Evolutionary conservation across 2,888 invertebrate genomes (phyloP), one percentile per base, ranked within the genome.

Genomic region (Microctonus aethiopoides): DNA sequence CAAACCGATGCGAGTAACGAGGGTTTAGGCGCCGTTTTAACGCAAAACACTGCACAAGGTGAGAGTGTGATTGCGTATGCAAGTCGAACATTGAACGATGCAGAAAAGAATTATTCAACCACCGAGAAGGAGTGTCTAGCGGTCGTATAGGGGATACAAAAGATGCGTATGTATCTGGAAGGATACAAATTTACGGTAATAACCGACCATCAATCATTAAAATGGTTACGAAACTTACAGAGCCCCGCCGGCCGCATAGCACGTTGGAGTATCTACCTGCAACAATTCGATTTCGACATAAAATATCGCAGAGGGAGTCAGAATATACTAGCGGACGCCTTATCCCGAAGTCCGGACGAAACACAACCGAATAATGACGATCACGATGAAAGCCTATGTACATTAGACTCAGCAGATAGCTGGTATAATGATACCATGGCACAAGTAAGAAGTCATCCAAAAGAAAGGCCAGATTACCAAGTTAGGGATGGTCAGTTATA

Each of bases 401-500:
- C 46, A 6, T 24, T 66, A 5, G 51, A 46, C 24, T n/a, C 26
- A 10, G 1, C 36, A 13, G n/a, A 11, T 13, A 1, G 9, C 10
- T n/a, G 41, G n/a, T n/a, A n/a, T n/a, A n/a, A n/a, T n/a, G n/a
- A n/a, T n/a, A n/a, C n/a, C n/a, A n/a, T n/a, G n/a, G n/a, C n/a
- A n/a, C n/a, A n/a, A 39, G 3, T 2, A 29, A n/a, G 20, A 16
- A 0, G 34, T 5, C 3, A 29, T 29, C 4, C 39, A 11, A 7
- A 41, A 0, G 29, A 24, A 3, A 1, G 69, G 7, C 72, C 72
- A 13, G 59, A 70, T 1, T 11, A 32, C 10, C 0, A 72, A 72
- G 9, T 75, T 36, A 32, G 73, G 73, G 16, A 83, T 77, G 78
- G 74, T 67, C 24, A 57, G 68, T 54, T 74, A 1, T 76, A 74